Percentiles rank a stretch among this genome's conserved stretches.
Conservation (phyloP, 2,113 vertebrate genomes). For the Pteropus alecto region DNA sequence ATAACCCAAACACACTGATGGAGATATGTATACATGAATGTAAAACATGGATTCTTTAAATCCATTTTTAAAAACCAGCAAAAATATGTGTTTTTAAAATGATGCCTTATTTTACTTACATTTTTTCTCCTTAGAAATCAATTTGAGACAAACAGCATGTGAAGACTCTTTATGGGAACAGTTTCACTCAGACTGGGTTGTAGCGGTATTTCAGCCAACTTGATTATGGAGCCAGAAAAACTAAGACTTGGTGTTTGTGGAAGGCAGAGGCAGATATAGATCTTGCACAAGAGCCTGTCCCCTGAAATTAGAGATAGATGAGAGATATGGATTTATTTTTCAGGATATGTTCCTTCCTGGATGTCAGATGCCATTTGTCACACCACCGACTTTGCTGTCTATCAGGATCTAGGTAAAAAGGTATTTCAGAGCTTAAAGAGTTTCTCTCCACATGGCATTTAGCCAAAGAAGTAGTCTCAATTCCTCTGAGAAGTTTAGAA, state of each 20-base stretch:
- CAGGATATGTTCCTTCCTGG: constrained; percentile 83
- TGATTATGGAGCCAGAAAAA: constrained; percentile 70
- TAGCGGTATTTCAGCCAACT: not conserved
- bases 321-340: constrained; percentile 84
- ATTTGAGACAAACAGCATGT: not conserved
- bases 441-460: constrained; percentile 57
- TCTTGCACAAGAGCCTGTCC: constrained; percentile 82
- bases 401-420: constrained; percentile 82
- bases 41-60: not conserved
- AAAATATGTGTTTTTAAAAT: not conserved
- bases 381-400: constrained; percentile 83
- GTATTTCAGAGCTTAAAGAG: constrained; percentile 77
- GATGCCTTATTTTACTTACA: not conserved
- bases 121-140: constrained; percentile 47
- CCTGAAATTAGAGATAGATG: constrained; percentile 83
- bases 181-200: not conserved
- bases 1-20: not conserved
- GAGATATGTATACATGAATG: not conserved
- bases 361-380: constrained; percentile 87
- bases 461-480: constrained; percentile 60
- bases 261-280: constrained; percentile 78
- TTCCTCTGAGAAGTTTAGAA: constrained; percentile 62
- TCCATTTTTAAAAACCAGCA: not conserved
- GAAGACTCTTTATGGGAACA: not conserved
- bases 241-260: constrained; percentile 72